Percentiles rank a stretch among this genome's conserved stretches.
These are phyloP conservation scores for Oreotrochilus melanogaster DNA, from an alignment of 2,113 vertebrate species.

Conservation along the genomic window DNA sequence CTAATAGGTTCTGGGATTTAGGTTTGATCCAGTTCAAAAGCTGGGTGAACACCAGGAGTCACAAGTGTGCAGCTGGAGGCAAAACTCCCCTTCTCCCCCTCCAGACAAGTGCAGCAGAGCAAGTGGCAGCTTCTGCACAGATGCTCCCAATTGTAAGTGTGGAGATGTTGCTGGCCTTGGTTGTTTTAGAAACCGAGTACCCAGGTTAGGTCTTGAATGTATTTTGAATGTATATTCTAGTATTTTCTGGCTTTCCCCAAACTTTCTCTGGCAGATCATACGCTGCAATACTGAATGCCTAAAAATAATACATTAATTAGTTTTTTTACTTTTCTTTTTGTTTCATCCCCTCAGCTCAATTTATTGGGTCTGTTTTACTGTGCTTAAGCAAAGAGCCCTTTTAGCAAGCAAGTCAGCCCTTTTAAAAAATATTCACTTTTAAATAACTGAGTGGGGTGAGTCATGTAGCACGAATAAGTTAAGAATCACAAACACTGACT, in stretches of 20 bases:
- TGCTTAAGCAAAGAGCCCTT: not conserved
- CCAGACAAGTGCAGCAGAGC: accelerated
- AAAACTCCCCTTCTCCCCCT: not conserved
- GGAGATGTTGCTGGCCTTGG: not conserved
- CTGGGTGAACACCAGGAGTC: not conserved
- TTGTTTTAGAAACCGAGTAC: not conserved
- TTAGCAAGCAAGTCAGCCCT: not conserved
- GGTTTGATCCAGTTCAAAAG: not conserved
- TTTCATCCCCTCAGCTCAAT: not conserved
- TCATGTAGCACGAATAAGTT: constrained; percentile 17
- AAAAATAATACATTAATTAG: not conserved
- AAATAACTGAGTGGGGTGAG: constrained; percentile 39
- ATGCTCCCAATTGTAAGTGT: not conserved
- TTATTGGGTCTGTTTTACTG: not conserved
- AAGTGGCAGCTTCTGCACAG: not conserved
- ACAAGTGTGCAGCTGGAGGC: not conserved
- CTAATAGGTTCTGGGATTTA: not conserved
- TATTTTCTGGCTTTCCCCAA: not conserved
- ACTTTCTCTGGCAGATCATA: not conserved
- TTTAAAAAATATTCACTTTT: constrained; percentile 11
- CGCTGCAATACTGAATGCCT: not conserved
- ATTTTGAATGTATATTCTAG: not conserved
- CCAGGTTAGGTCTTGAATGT: not conserved
- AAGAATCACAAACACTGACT: constrained; percentile 19
- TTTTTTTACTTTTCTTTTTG: not conserved